A percentile compares a stretch with the other conserved stretches of the same genome.
These are phyloP conservation scores for Ptiloglossa arizonensis DNA, from an alignment of 1,140 invertebrate species.

Conservation along the genomic window DNA sequence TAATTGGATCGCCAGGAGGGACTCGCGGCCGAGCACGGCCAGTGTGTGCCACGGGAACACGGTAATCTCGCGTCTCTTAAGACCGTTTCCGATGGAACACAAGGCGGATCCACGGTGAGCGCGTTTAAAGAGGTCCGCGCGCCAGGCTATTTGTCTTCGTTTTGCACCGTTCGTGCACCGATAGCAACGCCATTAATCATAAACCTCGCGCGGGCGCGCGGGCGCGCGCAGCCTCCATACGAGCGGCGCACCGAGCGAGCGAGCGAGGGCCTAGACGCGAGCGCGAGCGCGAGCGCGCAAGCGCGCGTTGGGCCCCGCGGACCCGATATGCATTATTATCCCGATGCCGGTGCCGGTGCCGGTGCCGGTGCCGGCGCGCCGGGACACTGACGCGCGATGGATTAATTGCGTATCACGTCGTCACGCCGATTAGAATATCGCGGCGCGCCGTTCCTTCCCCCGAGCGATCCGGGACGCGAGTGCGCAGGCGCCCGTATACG, in stretches of 20 bases:
- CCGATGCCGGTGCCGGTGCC: slow-evolving; percentile 28
- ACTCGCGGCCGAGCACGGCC: slow-evolving; percentile 15
- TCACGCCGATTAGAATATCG: slow-evolving; percentile 70
- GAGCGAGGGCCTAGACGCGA: not conserved
- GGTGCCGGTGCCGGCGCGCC: slow-evolving; percentile 28
- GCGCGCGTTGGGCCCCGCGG: slow-evolving; percentile 57
- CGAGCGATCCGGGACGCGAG: slow-evolving; percentile 5
- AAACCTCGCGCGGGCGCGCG: not conserved
- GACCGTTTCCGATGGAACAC: slow-evolving; percentile 61
- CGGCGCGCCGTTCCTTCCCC: not conserved
- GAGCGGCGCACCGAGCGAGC: not conserved
- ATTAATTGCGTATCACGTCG: slow-evolving; percentile 75
- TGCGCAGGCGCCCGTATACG: not conserved
- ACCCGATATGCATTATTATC: slow-evolving; percentile 71
- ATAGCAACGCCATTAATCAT: slow-evolving; percentile 75
- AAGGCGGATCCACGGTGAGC: slow-evolving; percentile 66
- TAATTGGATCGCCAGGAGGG: slow-evolving; percentile 38
- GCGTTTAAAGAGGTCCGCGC: slow-evolving; percentile 56
- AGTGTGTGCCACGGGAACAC: slow-evolving; percentile 8
- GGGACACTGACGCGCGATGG: slow-evolving; percentile 65
- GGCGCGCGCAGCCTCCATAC: not conserved
- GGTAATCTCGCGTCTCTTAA: slow-evolving; percentile 17
- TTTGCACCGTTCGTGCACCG: slow-evolving; percentile 73
- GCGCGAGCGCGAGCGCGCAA: too few species aligned
- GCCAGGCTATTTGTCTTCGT: slow-evolving; percentile 72